Evolutionary conservation across 2,797 vertebrate species (phyloP), one percentile per base, ranked within the genome.

Genomic region (Jordanella pulchra): DNA sequence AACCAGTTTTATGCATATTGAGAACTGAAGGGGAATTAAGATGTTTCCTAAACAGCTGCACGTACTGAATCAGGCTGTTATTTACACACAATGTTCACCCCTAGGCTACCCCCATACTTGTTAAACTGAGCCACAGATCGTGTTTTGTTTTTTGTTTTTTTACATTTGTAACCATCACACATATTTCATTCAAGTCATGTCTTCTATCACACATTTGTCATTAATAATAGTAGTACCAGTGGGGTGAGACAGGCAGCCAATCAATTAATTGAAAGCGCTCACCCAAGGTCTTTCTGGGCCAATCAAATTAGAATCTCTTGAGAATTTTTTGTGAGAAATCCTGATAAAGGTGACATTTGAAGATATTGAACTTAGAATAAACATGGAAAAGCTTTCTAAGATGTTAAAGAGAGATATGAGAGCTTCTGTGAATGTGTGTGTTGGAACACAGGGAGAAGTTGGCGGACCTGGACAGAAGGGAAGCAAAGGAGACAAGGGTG

Each of bases 391-490:
- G 51, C 1, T 45, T 75, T 71, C 78, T 60, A 67, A 80, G 81
- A 87, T 83, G 61, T 32, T 5, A 47, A 69, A 18, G 54, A 76
- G 63, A 80, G 69, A 69, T 83, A 71, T 86, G 88, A 91, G n/a
- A 82, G 80, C 65, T 35, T 61, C 47, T 71, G 45, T 88, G 71
- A 93, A 88, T 84, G 66, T 90, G 84, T 88, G 84, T 89, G 73
- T 92, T 88, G 68, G 80, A 42, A 80, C 85, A 84, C 80, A 99
- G 98, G 98, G 98, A 90, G 98, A 99, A 95, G 98, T 99, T 70
- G 98, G 98, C 64, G 98, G 97, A 87, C 96, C 98, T 0, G 98
- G 98, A 76, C 98, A 99, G 88, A 99, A 99, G 87, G 98, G 98
- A 82, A 95, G 96, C 89, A 99, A 99, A 93, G 98, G 95, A 71